These are phyloP conservation scores for Batillaria attramentaria DNA, from an alignment of 1,140 invertebrate genomes.

Conservation along the genomic window DNA sequence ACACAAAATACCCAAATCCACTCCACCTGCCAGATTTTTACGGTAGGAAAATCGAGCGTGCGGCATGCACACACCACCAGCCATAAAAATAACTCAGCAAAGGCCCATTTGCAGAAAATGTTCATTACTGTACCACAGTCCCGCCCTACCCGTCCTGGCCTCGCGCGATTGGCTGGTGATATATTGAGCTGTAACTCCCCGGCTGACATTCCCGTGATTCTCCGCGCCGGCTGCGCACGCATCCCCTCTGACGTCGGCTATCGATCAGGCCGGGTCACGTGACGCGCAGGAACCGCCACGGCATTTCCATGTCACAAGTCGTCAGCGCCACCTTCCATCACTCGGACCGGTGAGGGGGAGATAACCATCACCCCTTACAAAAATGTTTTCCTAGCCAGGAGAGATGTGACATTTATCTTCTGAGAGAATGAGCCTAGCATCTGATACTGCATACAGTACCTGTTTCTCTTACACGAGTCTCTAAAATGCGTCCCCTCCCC, in stretches of 20 bases:
- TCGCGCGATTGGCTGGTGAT: constrained; percentile 1
- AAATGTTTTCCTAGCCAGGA: constrained; percentile 14
- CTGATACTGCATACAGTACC: neutral
- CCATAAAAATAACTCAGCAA: neutral
- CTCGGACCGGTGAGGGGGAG: neutral
- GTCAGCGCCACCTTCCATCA: constrained; percentile 29
- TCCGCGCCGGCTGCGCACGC: constrained; percentile 6
- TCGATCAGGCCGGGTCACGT: constrained; percentile 32
- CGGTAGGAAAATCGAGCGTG: neutral
- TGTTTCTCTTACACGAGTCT: neutral
- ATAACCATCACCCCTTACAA: constrained; percentile 11
- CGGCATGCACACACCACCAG: too few species aligned
- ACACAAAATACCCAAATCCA: neutral
- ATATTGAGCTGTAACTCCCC: constrained; percentile 21
- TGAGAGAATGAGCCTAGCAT: neutral
- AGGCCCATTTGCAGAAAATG: constrained; percentile 26
- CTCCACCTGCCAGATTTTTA: neutral
- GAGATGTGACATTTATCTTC: neutral
- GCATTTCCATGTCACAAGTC: constrained; percentile 19
- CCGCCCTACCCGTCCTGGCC: neutral
- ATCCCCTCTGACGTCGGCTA: constrained; percentile 21
- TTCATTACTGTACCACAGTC: neutral
- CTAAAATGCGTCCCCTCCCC: neutral
- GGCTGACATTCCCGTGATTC: neutral
- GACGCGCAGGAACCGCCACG: constrained; percentile 16